Percentiles rank a stretch among this genome's conserved stretches.
Conservation (phyloP, 2,888 invertebrate species). For the Plebejus anna region DNA sequence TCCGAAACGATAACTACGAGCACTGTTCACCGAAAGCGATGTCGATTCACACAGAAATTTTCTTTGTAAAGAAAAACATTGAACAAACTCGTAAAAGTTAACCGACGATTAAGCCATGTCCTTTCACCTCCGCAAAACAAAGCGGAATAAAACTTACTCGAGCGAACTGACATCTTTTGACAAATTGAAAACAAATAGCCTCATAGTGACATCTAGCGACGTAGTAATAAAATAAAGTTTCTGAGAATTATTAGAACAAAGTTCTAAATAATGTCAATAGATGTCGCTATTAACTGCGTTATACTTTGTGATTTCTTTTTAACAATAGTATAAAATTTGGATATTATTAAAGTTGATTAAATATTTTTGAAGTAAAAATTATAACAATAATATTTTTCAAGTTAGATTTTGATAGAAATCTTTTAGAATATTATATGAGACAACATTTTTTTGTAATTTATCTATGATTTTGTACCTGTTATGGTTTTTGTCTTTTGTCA, state of each 20-base stretch:
- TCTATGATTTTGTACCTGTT: too few relatives aligned
- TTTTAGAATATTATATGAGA: background rate
- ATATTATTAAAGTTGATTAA: too few relatives aligned
- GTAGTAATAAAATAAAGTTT: background rate
- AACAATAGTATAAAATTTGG: too few relatives aligned
- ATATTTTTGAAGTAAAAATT: background rate
- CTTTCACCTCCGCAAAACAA: slow-evolving; percentile 78
- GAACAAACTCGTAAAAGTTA: slow-evolving; percentile 55
- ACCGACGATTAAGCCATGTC: slow-evolving; percentile 51
- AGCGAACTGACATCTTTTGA: slow-evolving; percentile 53
- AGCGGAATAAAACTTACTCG: slow-evolving; percentile 65
- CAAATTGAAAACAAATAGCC: slow-evolving; percentile 50
- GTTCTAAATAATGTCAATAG: background rate
- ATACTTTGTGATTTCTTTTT: too few relatives aligned
- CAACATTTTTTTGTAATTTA: background rate
- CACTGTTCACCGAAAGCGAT: slow-evolving; percentile 53
- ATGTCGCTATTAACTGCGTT: background rate
- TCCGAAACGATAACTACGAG: slow-evolving; percentile 49
- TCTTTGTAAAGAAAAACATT: slow-evolving; percentile 65
- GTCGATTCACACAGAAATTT: slow-evolving; percentile 65
- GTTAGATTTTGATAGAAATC: background rate
- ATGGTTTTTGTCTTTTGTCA: too few relatives aligned
- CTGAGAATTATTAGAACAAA: background rate
- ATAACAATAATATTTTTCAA: background rate
- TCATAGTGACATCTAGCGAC: slow-evolving; percentile 53